Evolutionary conservation across 2,888 invertebrate species (phyloP), one percentile per base, ranked within the genome.

Genomic region (Xanthorhoe designata): DNA sequence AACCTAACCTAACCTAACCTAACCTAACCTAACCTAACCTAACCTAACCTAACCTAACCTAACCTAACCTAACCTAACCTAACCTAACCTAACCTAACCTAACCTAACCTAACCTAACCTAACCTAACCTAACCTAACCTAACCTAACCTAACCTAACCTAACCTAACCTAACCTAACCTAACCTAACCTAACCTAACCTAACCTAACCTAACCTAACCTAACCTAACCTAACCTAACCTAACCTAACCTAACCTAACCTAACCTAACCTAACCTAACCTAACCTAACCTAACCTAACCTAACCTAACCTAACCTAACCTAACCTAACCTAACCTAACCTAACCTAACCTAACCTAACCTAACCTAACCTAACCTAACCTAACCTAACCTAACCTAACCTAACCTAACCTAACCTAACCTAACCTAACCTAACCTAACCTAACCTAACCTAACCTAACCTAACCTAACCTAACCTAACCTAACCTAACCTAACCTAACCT

Each of bases 1-100:
- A 54, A 54, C 54, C 54, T 54, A 54, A 54, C 54, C 54, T 54
- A 54, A 54, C 54, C 54, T 54, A 54, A 54, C 54, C 54, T 54
- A 54, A 54, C 54, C 54, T 54, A 54, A 54, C 54, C 54, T 54
- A 54, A 54, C 54, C 54, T 54, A 54, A 54, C 54, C 54, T 54
- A 54, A 54, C 54, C 54, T 54, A 54, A 54, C 54, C 54, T 54
- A 54, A 54, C 54, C 54, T 54, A 54, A 54, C 54, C 54, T 54
- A 54, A 54, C 54, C 54, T 54, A 54, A 54, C 54, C 54, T 54
- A 54, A 54, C 54, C 54, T 54, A 54, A 54, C 54, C 54, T 54
- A 54, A 54, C 54, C 54, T 54, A 54, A 54, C 54, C 54, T 54
- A 54, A 54, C 54, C 54, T 54, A 54, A 54, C 54, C 54, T 54